Evolutionary conservation across 2,113 vertebrate species (phyloP), one percentile per base, ranked within the genome.

Genomic region (Anhinga anhinga): DNA sequence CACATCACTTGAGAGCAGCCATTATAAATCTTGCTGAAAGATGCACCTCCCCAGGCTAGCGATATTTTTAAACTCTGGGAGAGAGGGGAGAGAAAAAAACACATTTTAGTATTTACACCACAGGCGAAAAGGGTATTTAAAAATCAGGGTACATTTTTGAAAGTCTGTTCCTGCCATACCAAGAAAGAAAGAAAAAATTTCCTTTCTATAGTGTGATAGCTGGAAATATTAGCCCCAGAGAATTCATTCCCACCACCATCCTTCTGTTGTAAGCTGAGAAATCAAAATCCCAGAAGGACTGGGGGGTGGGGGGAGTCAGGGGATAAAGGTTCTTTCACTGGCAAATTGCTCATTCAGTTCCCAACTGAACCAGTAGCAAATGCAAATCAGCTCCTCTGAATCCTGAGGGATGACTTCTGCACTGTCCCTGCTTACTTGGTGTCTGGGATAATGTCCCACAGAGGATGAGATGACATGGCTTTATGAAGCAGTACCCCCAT

Each of bases 21-120:
- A 21, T 93, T 96, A 97, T 98, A 97, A 97, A 98, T 98, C 97
- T 97, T 90, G 47, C 85, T 96, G 98, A 96, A 97, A 97, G 98
- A 98, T 91, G 97, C 73, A 95, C 96, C 97, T 95, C 97, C 98
- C 95, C 91, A 92, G 97, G 97, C 98, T 96, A 97, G 94, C 21
- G 94, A 97, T 98, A 98, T 96, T 97, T 96, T 97, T 96, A 96
- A 96, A 93, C 92, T 93, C 93, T 0, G 1, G 90, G 95, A 94
- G 63, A 42, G 78, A 80, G 38, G 69, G 91, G n/a, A 7, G 47
- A 88, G 88, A 67, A 80, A 84, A 84, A 89, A 72, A 5, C 92
- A 91, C 74, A 34, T 87, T 95, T 95, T 82, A 73, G 95, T 95
- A 97, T 95, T 97, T 95, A 95, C 90, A 97, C 93, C 93, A 93